Conservation (phyloP, 2,113 vertebrate species). For the Scopus umbretta region DNA sequence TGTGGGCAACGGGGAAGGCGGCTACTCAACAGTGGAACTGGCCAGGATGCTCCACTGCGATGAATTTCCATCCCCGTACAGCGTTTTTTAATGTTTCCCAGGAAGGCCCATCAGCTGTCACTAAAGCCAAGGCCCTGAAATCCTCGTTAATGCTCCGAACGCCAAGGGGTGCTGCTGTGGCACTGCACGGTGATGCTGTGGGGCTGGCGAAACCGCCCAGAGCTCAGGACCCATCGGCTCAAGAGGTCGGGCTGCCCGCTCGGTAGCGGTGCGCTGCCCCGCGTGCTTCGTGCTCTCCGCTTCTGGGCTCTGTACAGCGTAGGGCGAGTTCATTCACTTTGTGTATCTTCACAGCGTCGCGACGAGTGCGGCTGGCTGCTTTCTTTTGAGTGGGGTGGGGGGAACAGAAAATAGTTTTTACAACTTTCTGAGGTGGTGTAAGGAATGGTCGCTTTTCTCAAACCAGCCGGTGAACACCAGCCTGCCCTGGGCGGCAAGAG, state of each 20-base stretch:
- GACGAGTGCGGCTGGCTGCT: not conserved
- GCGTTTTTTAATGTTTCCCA: not conserved
- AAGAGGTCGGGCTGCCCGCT: accelerated
- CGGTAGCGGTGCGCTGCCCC: accelerated
- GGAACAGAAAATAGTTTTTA: not conserved
- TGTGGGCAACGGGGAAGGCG: not conserved
- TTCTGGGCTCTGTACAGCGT: not conserved
- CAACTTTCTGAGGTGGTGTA: not conserved
- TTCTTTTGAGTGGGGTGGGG: not conserved
- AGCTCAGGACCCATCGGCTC: not conserved
- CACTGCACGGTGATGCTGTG: not conserved
- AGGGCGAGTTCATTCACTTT: not conserved
- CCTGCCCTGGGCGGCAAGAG: not conserved
- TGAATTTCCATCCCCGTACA: not conserved
- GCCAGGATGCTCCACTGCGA: not conserved
- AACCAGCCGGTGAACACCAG: accelerated
- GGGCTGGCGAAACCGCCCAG: not conserved
- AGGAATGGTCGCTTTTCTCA: not conserved
- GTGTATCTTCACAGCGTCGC: accelerated
- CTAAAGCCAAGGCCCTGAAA: no score
- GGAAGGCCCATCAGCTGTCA: not conserved
- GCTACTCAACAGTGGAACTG: not conserved
- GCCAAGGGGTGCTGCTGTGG: not conserved
- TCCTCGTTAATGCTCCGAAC: accelerated
- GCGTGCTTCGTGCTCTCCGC: accelerated